Evolutionary conservation across 2,888 invertebrate genomes (phyloP).

Genomic region (Euproctis similis): DNA sequence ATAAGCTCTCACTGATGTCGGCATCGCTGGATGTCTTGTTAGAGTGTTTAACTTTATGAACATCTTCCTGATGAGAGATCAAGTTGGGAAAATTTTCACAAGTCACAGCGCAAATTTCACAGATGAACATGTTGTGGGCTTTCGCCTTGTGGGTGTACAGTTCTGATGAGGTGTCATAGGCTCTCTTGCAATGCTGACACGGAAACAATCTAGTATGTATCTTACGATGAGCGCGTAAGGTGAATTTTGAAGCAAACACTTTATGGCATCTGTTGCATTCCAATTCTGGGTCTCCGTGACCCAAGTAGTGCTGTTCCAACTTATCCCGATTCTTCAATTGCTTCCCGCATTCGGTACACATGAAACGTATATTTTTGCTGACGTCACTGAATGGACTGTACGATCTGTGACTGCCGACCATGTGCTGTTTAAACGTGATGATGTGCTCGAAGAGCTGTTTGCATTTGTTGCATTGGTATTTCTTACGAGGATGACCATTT

Average conservation of each 20-base stretch:
- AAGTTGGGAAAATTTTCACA: slow-evolving; percentile 29
- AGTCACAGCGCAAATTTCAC: slow-evolving; percentile 37
- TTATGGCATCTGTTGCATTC: slow-evolving; percentile 63
- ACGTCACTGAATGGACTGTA: slow-evolving; percentile 12
- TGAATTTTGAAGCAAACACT: slow-evolving; percentile 64
- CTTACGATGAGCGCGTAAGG: slow-evolving; percentile 53
- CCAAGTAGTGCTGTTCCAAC: slow-evolving; percentile 50
- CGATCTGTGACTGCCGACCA: slow-evolving; percentile 35
- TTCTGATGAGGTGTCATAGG: slow-evolving; percentile 33
- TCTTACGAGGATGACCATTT: slow-evolving; percentile 36
- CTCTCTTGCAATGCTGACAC: slow-evolving; percentile 44
- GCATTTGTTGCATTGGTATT: slow-evolving; percentile 63
- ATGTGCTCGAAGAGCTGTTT: slow-evolving; percentile 56
- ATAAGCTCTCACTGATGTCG: too few relatives aligned
- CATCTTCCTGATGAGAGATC: slow-evolving; percentile 30
- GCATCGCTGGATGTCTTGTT: neutral
- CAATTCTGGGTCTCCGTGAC: slow-evolving; percentile 61
- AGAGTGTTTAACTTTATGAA: slow-evolving; percentile 23
- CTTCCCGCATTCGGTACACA: slow-evolving; percentile 54
- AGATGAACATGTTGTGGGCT: slow-evolving; percentile 39
- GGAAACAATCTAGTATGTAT: slow-evolving; percentile 49
- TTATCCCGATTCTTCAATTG: slow-evolving; percentile 49
- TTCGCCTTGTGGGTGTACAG: slow-evolving; percentile 40
- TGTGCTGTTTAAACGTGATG: slow-evolving; percentile 48
- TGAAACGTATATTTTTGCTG: slow-evolving; percentile 29